A percentile compares a stretch with the other conserved stretches of the same genome.
These are phyloP conservation scores for Serripes groenlandicus DNA, from an alignment of 2,888 invertebrate species.

Conservation along the genomic window DNA sequence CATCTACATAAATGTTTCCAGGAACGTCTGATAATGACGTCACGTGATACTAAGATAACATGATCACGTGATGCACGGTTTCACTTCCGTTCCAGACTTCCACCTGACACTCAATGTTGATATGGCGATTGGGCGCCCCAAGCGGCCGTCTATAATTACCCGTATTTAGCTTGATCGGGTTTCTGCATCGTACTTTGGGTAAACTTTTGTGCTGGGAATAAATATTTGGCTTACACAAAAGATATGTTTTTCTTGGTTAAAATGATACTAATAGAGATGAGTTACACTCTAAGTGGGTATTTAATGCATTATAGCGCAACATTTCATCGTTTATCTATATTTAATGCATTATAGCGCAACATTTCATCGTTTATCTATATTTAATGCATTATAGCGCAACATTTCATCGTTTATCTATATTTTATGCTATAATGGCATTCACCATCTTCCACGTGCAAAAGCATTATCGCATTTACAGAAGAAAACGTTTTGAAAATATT, in stretches of 20 bases:
- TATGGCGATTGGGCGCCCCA: conserved; percentile 15
- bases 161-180: conserved; percentile 45
- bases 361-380: too few relatives aligned
- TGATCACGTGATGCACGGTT: conserved; percentile 11
- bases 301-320: too few relatives aligned
- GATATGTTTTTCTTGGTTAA: conserved; percentile 49
- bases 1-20: too few relatives aligned
- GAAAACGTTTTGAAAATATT: too few relatives aligned
- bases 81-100: conserved; percentile 16
- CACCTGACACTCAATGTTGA: conserved; percentile 14
- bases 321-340: too few relatives aligned
- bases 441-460: too few relatives aligned
- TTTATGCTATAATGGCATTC: too few relatives aligned
- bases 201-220: conserved; percentile 56
- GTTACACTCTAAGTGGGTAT: not conserved
- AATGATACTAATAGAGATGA: conserved; percentile 12
- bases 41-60: not conserved
- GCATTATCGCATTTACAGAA: too few relatives aligned
- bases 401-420: too few relatives aligned
- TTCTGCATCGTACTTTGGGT: conserved; percentile 57
- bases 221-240: conserved; percentile 57
- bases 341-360: too few relatives aligned
- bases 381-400: too few relatives aligned
- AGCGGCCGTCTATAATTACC: conserved; percentile 28
- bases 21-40: not conserved